A percentile compares a stretch with the other conserved stretches of the same genome.
Conservation (phyloP, 2,888 invertebrate species). For the Ctena decussata region DNA sequence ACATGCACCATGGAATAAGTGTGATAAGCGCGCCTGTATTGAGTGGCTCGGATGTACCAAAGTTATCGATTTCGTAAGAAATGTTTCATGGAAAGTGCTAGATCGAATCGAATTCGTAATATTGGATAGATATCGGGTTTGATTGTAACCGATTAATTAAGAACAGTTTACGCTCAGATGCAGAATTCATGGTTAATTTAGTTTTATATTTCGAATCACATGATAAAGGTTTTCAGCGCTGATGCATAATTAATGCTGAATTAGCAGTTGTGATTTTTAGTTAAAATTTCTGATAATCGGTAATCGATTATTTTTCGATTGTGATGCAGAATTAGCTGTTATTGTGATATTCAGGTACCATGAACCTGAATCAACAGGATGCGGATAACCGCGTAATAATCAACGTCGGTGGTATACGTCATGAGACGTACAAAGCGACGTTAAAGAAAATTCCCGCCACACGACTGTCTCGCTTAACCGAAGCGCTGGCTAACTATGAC, state of each 20-base stretch:
- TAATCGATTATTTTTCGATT: neutral
- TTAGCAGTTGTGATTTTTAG: neutral
- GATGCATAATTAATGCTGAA: neutral
- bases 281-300: neutral
- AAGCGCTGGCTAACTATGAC: constrained; percentile 99
- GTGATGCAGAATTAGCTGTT: neutral
- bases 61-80: neutral
- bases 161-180: too few relatives aligned
- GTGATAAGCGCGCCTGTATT: neutral
- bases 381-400: constrained; percentile 98
- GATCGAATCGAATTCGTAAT: too few relatives aligned
- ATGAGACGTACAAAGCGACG: constrained; percentile 92
- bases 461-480: constrained; percentile 96
- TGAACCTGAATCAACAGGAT: constrained; percentile 66
- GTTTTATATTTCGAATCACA: too few relatives aligned
- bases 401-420: constrained; percentile 98
- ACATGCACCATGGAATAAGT: neutral
- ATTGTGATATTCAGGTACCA: neutral
- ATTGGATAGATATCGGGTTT: neutral
- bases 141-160: too few relatives aligned
- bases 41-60: neutral
- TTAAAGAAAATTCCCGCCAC: constrained; percentile 99
- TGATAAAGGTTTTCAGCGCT: too few relatives aligned
- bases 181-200: too few relatives aligned
- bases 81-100: too few relatives aligned